Percentiles rank a stretch among this genome's conserved stretches.
These are phyloP conservation scores for Andinoacara biseriatus DNA, from an alignment of 2,113 vertebrate genomes.

Conservation along the genomic window DNA sequence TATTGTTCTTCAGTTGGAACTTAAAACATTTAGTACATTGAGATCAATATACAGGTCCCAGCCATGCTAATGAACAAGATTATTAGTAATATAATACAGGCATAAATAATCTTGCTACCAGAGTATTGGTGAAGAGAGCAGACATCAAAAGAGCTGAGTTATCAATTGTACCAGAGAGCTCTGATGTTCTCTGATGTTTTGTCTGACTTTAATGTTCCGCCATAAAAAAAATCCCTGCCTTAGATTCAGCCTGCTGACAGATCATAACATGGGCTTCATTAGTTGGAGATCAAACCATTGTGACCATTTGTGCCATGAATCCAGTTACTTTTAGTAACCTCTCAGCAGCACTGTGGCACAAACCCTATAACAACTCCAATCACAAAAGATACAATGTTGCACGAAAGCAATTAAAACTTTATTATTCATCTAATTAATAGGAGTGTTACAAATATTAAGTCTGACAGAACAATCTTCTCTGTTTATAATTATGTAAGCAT, in stretches of 20 bases:
- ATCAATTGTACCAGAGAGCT: background rate
- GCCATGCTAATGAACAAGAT: background rate
- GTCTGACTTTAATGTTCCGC: slow-evolving; percentile 25
- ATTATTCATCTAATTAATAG: background rate
- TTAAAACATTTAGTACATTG: background rate
- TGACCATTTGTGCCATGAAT: background rate
- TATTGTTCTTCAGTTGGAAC: background rate
- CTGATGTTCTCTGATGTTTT: slow-evolving; percentile 51
- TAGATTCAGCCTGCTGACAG: background rate
- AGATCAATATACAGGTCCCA: background rate
- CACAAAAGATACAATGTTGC: background rate
- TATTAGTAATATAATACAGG: background rate
- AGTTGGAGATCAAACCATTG: slow-evolving; percentile 16
- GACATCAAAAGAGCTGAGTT: slow-evolving; percentile 38
- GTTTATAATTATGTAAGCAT: no score
- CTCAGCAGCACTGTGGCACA: background rate
- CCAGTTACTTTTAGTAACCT: background rate
- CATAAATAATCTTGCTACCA: background rate
- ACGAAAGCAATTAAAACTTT: background rate
- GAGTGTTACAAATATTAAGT: no score
- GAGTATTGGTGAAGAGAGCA: background rate
- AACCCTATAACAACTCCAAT: background rate
- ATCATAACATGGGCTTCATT: background rate
- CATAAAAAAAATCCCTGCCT: background rate
- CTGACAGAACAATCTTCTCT: no score